Percentiles rank a stretch among this genome's conserved stretches.
phyloP scores from a whole-genome alignment of 1,140 invertebrate species.

The Prorops nasuta region DNA sequence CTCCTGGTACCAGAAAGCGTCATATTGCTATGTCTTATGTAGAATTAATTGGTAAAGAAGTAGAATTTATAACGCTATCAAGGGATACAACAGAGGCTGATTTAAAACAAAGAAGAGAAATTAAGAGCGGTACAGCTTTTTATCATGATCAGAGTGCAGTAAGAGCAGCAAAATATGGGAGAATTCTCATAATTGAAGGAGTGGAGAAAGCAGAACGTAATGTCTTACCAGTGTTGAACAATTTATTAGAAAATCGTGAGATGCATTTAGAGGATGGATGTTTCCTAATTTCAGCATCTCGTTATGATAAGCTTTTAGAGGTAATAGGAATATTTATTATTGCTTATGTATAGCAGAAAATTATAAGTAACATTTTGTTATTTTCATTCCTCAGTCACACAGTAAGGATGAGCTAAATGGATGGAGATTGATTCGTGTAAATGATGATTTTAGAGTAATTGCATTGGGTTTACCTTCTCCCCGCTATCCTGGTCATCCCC shows the following conservation, averaged over 20 bases:
- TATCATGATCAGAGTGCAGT: constrained; percentile 97
- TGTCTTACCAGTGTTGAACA: constrained; percentile 96
- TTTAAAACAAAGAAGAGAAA: constrained; percentile 93
- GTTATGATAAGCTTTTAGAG: constrained; percentile 88
- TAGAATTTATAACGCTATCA: constrained; percentile 91
- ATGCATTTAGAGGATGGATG: constrained; percentile 98
- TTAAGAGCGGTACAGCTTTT: constrained; percentile 78
- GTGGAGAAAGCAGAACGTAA: constrained; percentile 97
- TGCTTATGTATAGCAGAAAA: too few relatives aligned
- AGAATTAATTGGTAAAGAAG: constrained; percentile 84
- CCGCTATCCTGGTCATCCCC: constrained; percentile 83
- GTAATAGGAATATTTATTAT: constrained; percentile 51
- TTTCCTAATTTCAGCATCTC: constrained; percentile 81
- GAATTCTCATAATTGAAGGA: constrained; percentile 91
- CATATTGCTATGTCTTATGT: constrained; percentile 83
- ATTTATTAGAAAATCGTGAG: constrained; percentile 96
- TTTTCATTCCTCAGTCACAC: constrained; percentile 67
- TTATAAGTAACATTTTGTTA: neutral
- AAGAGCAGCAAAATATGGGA: constrained; percentile 81
- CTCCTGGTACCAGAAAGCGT: constrained; percentile 78
- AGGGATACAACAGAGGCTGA: constrained; percentile 96
- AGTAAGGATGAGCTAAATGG: constrained; percentile 74
- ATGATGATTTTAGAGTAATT: constrained; percentile 89
- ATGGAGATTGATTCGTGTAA: constrained; percentile 86
- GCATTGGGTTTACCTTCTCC: constrained; percentile 87